Conservation (phyloP, 2,797 vertebrate genomes). For the Typhlichthys subterraneus region DNA sequence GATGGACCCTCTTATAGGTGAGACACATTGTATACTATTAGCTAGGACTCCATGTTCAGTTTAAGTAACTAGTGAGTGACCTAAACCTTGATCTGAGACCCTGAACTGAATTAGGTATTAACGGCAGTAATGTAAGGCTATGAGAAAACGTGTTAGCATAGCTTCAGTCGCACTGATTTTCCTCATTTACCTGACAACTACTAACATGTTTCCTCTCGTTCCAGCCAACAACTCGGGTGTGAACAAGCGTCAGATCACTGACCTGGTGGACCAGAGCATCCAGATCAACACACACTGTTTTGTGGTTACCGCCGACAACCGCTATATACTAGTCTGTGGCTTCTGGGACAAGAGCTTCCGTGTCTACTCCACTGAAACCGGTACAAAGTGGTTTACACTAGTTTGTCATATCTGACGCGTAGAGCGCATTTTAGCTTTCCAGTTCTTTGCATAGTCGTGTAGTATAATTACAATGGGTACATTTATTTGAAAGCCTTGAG, state of each 20-base stretch:
- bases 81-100: not conserved
- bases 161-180: not conserved
- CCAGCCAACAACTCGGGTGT: conserved; percentile 95
- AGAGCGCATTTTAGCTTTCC: not conserved
- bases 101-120: not conserved
- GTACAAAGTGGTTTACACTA: conserved; percentile 61
- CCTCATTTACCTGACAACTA: conserved; percentile 6
- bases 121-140: conserved; percentile 1
- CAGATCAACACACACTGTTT: conserved; percentile 99
- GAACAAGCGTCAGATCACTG: conserved; percentile 98
- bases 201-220: not conserved
- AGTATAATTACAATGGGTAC: too few species aligned
- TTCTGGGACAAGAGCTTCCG: conserved; percentile 99
- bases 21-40: conserved; percentile 28
- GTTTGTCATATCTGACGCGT: not conserved
- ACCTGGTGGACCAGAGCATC: conserved; percentile 99
- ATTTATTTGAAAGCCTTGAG: not conserved
- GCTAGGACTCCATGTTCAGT: too few species aligned
- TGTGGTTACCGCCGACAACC: conserved; percentile 99
- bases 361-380: conserved; percentile 98
- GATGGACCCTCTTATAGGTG: conserved; percentile 99
- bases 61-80: not conserved
- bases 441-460: not conserved
- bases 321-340: conserved; percentile 96
- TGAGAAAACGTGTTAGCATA: not conserved